Percentiles rank a stretch among this genome's conserved stretches.
Evolutionary conservation across 2,797 vertebrate genomes (phyloP).

Genomic region (Hozukius guyotensis): DNA sequence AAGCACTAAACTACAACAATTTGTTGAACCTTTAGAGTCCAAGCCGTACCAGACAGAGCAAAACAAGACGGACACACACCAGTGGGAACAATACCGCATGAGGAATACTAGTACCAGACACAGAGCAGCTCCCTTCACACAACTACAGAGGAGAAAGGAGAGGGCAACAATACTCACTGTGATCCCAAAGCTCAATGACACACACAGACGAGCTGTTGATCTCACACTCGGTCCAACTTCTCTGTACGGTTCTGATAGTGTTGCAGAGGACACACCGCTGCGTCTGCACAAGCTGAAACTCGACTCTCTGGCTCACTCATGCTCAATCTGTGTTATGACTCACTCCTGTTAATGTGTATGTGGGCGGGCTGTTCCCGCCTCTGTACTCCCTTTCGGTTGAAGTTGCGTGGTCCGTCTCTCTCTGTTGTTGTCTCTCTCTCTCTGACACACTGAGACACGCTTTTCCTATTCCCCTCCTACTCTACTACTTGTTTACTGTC

Average conservation of each 20-base stretch:
- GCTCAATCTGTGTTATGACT: slow-evolving; percentile 66
- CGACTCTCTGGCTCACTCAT: slow-evolving; percentile 33
- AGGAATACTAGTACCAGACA: slow-evolving; percentile 33
- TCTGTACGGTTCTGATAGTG: background rate
- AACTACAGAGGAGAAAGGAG: background rate
- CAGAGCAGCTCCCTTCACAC: slow-evolving; percentile 31
- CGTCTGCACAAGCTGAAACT: slow-evolving; percentile 44
- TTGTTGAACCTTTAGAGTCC: background rate
- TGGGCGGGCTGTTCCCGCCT: slow-evolving; percentile 52
- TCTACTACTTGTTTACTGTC: background rate
- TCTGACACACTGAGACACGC: background rate
- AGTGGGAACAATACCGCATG: slow-evolving; percentile 9
- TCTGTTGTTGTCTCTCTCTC: background rate
- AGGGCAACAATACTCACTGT: slow-evolving; percentile 56
- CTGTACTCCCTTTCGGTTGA: background rate
- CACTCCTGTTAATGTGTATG: slow-evolving; percentile 58
- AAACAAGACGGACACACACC: background rate
- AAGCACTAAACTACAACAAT: background rate
- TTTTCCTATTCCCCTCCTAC: background rate
- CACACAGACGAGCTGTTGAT: slow-evolving; percentile 4
- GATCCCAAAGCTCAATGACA: slow-evolving; percentile 8
- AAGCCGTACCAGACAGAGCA: slow-evolving; percentile 10
- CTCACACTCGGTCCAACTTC: background rate
- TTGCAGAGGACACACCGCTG: background rate
- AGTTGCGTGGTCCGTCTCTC: background rate